A percentile compares a stretch with the other conserved stretches of the same genome.
Evolutionary conservation across 2,113 vertebrate species (phyloP).

Genomic region (Steatornis caripensis): DNA sequence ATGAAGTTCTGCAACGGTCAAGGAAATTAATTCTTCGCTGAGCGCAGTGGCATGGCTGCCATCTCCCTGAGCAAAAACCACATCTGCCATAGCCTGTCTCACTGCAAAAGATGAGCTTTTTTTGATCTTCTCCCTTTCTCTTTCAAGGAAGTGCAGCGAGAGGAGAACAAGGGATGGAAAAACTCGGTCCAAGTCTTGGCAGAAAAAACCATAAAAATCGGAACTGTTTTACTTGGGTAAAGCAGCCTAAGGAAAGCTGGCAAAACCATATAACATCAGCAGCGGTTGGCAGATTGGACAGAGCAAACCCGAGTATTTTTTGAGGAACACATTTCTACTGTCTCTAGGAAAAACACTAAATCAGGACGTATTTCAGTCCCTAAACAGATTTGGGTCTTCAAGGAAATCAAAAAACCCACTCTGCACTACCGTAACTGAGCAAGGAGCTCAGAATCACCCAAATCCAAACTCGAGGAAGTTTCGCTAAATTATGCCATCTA

Average conservation of each 20-base stretch:
- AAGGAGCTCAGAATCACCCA: not conserved
- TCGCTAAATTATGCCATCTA: not conserved
- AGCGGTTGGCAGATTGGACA: not conserved
- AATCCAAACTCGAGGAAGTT: not conserved
- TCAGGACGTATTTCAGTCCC: not conserved
- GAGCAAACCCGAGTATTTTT: not conserved
- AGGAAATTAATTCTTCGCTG: not conserved
- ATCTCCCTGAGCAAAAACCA: not conserved
- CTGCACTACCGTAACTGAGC: not conserved
- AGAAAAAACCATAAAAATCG: not conserved
- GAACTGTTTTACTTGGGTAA: not conserved
- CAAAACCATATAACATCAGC: not conserved
- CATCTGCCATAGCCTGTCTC: not conserved
- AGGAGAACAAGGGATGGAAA: not conserved
- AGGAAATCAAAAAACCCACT: not conserved
- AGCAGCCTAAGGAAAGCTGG: not conserved
- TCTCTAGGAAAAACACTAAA: not conserved
- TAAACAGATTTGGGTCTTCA: not conserved
- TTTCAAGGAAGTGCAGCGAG: not conserved
- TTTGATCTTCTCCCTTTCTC: not conserved
- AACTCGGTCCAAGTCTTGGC: not conserved
- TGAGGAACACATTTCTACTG: not conserved
- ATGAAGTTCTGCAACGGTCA: not conserved
- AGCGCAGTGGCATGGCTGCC: not conserved
- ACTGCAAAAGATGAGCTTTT: not conserved